These are phyloP conservation scores for Tyrannus savana DNA, from an alignment of 2,113 vertebrate genomes.

Conservation along the genomic window DNA sequence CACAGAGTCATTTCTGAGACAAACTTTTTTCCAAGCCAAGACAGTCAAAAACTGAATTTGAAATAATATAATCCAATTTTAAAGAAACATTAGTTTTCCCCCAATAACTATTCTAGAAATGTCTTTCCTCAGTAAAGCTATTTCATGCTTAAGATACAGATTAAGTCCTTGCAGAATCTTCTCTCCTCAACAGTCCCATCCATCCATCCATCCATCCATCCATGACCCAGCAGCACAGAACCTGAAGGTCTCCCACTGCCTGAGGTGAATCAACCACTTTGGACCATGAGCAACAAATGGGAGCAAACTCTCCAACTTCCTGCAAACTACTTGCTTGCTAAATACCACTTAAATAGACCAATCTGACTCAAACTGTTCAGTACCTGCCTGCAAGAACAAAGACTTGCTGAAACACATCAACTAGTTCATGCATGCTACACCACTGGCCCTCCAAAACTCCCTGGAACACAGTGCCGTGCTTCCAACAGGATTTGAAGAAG, in stretches of 20 bases:
- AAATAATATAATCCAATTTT: slow-evolving; percentile 10
- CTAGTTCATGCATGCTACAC: not conserved
- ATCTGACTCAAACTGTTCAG: not conserved
- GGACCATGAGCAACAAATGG: not conserved
- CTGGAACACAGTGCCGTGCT: not conserved
- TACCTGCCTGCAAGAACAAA: not conserved
- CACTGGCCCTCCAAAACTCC: not conserved
- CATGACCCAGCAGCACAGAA: not conserved
- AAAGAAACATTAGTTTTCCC: not conserved
- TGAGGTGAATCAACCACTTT: not conserved
- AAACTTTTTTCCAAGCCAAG: not conserved
- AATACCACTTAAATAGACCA: not conserved
- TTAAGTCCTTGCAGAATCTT: not conserved
- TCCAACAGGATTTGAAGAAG: not conserved
- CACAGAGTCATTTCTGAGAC: not conserved
- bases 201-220: not conserved
- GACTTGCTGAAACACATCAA: not conserved
- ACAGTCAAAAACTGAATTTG: not conserved
- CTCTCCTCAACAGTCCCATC: not conserved
- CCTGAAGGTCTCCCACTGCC: not conserved
- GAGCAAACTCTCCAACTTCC: not conserved
- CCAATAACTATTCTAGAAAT: not conserved
- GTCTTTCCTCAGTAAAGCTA: not conserved
- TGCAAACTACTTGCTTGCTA: not conserved
- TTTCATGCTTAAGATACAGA: not conserved